Evolutionary conservation across 1,140 invertebrate species (phyloP), one percentile per base, ranked within the genome.

Genomic region (Drosophila ohnishii): DNA sequence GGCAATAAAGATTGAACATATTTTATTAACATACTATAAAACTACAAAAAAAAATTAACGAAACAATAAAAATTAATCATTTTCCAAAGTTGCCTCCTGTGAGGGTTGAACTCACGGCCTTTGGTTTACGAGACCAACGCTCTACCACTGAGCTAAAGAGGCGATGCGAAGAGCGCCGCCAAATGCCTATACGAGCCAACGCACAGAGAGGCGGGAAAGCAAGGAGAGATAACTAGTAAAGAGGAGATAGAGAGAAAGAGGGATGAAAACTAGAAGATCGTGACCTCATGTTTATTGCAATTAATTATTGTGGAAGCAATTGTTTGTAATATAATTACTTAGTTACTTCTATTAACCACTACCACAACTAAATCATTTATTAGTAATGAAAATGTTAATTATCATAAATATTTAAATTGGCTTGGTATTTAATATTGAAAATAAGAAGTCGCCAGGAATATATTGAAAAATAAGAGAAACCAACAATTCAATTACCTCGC

Each of bases 81-180:
- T 1, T 10, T 6, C 5, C 7, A 0, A 5, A 13, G 37, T 39
- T 85, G 82, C 82, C 82, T 82, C 82, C 82, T 86, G 82, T 85
- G 95, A 96, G 96, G 94, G 95, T 96, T 95, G 96, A 96, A 96
- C 95, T 96, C 95, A 95, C 95, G 96, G 96, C 95, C 95, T 95
- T 95, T 96, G 95, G 95, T 96, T 96, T 96, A 96, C 95, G 95
- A 96, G 96, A 96, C 95, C 95, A 96, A 95, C 96, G 96, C 95
- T 96, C 95, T 96, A 95, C 96, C 96, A 95, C 95, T 96, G 95
- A 96, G 95, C 95, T 96, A 96, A 95, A 95, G 95, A 95, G 95
- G 95, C 96, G 45, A 44, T 37, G 42, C 16, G n/a, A 39, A 61
- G 42, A 60, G 56, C 57, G 69, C 35, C 48, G 76, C 62, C 76